Base-by-base conservation (phyloP, 2,888 invertebrate genomes). In the Chironomus riparius region DNA sequence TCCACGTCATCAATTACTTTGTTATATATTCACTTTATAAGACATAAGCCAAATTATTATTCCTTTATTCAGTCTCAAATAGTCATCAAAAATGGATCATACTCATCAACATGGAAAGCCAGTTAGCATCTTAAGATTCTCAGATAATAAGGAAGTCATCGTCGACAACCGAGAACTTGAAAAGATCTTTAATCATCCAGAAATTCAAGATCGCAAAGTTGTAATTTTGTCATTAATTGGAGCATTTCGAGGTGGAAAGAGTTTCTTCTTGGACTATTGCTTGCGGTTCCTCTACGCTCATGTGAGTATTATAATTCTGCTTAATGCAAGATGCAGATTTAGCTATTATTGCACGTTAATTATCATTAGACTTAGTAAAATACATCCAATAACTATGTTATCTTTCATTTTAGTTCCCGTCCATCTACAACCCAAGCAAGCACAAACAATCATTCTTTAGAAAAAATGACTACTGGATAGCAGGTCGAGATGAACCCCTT, bases 211-310 rank as follows among this genome's bases (percentile, higher is more conserved):
- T 21, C 62, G 62, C 4, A 61, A 72, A 72, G 21, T 72, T 38
- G 72, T 72, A 4, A 62, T 28, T 15, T 62, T 72, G 18, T 62
- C 72, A 38, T 62, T 61, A 15, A 47, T 72, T 47, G 72, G 72
- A 62, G 61, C 72, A 22, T 72, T 38, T 28, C 28, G 72, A 47
- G n/a, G 62, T n/a, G 72, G 72, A 47, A 72, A 72, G 62, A 72
- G 72, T 38, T 72, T 72, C 22, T 72, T 72, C 22, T 15, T 72
- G 4, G 72, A 72, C 13, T 72, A 72, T 61, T 72, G 72, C 15
- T 38, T 72, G 61, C 4, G 62, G 21, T 72, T 21, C 61, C 47
- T 72, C 6, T 72, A 72, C 18, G 61, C 61, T 18, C 61, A 61
- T 62, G 72, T 38, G 2, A 38, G 38, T 38, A 38, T 61, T 2